Evolutionary conservation across 2,113 vertebrate species (phyloP), one percentile per base, ranked within the genome.

Genomic region (Columba janthina): DNA sequence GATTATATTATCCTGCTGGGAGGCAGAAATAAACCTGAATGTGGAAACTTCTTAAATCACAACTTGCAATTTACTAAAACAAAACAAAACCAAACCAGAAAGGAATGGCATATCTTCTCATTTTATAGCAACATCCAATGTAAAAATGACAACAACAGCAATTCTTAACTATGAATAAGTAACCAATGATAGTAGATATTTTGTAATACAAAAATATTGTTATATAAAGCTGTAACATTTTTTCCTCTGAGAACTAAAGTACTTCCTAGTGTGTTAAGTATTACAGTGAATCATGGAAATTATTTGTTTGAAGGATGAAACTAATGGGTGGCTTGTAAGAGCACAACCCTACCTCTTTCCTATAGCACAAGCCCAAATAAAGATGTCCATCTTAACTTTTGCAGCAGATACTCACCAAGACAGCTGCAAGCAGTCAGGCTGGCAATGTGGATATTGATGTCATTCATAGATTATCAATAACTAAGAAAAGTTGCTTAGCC

Each of bases 21-120:
- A 98, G 82, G 69, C 79, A 97, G 96, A 98, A 98, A 97, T 97
- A 97, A 97, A 96, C 86, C 92, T 58, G 71, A 96, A 97, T 70
- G 51, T 61, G 17, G 84, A 89, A 96, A 81, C 66, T 83, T 95
- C 66, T 83, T 95, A 94, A 97, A 98, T 95, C 95, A 95, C 29
- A 2, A 46, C 51, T 96, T 85, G 67, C 93, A 94, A 95, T 97
- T 97, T 96, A 88, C 93, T 95, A 91, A 98, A 97, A 94, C 93
- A 96, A 98, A 97, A 94, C 93, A 96, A 98, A 97, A 89, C 81
- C 88, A 92, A 97, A 88, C 19, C 18, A 40, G 81, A 89, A 94
- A 97, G 80, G 96, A 94, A 89, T 46, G 75, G 54, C 61, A 67
- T 38, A 73, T 89, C 76, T 72, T 64, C 90, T 66, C 11, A 90